A percentile compares a stretch with the other conserved stretches of the same genome.
Evolutionary conservation across 2,888 invertebrate species (phyloP).

Genomic region (Trachelus stipa): DNA sequence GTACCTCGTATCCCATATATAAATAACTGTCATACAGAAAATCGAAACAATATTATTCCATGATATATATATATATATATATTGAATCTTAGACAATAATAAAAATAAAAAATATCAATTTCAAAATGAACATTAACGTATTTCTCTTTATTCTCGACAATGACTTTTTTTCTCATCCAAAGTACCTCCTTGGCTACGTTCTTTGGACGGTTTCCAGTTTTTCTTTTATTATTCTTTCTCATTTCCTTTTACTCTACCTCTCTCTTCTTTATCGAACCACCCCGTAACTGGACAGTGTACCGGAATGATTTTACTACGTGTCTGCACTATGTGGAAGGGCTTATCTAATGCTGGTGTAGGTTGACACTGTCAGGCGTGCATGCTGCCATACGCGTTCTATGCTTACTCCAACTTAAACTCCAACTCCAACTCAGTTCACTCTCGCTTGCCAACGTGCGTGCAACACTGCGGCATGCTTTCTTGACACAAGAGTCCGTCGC

Average conservation of each 20-base stretch:
- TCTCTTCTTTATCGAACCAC: constrained; percentile 14
- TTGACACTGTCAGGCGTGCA: constrained; percentile 51
- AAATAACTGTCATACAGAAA: no score
- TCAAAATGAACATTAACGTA: no score
- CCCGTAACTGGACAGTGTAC: no score
- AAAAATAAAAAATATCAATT: no score
- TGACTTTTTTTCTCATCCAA: no score
- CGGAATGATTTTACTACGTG: no score
- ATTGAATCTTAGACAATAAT: no score
- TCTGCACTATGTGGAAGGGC: constrained; percentile 36
- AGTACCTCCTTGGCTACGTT: background rate
- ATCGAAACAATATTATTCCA: no score
- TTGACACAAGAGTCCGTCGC: constrained; percentile 30
- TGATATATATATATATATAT: no score
- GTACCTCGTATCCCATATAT: no score
- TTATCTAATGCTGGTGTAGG: constrained; percentile 56
- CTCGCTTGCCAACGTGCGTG: constrained; percentile 54
- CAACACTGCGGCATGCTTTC: constrained; percentile 36
- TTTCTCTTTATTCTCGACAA: no score
- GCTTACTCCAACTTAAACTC: background rate
- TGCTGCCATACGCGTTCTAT: constrained; percentile 39
- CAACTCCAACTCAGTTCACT: constrained; percentile 53
- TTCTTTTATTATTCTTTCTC: background rate
- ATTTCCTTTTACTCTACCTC: constrained; percentile 27
- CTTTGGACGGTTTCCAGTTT: background rate